Evolutionary conservation across 2,888 invertebrate genomes (phyloP), one percentile per base, ranked within the genome.

Genomic region (Drosophila mimetica): DNA sequence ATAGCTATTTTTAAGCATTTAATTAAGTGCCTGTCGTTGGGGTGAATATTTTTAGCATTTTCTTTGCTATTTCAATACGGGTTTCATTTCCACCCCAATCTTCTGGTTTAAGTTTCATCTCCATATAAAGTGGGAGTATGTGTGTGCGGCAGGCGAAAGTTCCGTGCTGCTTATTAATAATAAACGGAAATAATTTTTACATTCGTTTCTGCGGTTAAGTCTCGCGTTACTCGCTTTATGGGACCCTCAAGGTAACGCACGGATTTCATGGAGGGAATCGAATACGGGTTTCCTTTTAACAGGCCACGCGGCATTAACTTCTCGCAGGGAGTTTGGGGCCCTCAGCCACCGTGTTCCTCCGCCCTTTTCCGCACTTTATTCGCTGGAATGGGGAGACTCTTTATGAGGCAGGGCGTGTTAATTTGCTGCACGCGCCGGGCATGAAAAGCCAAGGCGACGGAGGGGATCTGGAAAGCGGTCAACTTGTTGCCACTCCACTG

Each of bases 391-490:
- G 22, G 32, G 22, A 18, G 36, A 18, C 36, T 51, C n/a, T 67
- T 69, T 69, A 69, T 59, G 59, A 13, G 69, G 37, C 42, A 48
- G 52, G 60, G 52, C 48, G 58, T 50, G 69, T 69, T 81, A 81
- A 81, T 81, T 85, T 81, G 77, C 64, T 63, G 67, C 85, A 85
- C 79, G 76, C 75, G 85, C 59, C 44, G 25, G 22, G 18, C 37
- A 7, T 32, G 42, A 22, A 16, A 22, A 25, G 18, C 22, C 11
- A 18, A 3, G 46, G 20, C 9, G 13, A 14, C 0, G 54, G 36
- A 20, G 14, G 34, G 11, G 20, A 36, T 37, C 22, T 22, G 28
- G 39, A 22, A 39, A 18, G 37, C 36, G 55, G 54, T 66, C 66
- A 63, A 71, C 71, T 71, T 63, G 71, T 57, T 71, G 71, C 70